Conservation (phyloP, 2,797 vertebrate genomes). For the Artibeus lituratus region DNA sequence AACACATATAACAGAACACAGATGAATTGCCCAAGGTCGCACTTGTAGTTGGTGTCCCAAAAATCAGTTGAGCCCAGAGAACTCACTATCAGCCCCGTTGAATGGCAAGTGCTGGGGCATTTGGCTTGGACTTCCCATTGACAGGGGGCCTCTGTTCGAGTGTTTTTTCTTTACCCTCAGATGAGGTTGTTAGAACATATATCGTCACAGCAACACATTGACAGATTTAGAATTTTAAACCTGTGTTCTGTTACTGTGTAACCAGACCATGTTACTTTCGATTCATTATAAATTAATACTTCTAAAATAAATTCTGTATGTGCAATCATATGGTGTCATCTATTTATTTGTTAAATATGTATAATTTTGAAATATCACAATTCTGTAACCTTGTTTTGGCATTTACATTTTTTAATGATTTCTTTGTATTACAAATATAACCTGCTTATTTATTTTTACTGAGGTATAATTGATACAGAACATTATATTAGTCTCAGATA, state of each 20-base stretch:
- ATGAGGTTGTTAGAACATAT: neutral
- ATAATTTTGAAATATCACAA: neutral
- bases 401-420: neutral
- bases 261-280: neutral
- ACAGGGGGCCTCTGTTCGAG: neutral
- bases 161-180: neutral
- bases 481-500: neutral
- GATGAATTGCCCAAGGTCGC: neutral
- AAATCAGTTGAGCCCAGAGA: neutral
- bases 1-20: neutral
- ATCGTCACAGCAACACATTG: neutral
- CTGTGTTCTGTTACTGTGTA: neutral
- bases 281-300: neutral
- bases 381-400: neutral
- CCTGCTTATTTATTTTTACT: neutral
- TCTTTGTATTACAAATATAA: neutral
- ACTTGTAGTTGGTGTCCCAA: neutral
- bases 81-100: neutral
- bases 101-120: neutral
- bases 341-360: neutral
- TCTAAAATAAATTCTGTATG: constrained; percentile 10
- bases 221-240: neutral
- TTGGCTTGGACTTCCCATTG: neutral
- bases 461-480: neutral
- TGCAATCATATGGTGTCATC: neutral